Percentiles rank a stretch among this genome's conserved stretches.
These are phyloP conservation scores for Drosophila tripunctata DNA, from an alignment of 2,888 invertebrate species.

Conservation along the genomic window DNA sequence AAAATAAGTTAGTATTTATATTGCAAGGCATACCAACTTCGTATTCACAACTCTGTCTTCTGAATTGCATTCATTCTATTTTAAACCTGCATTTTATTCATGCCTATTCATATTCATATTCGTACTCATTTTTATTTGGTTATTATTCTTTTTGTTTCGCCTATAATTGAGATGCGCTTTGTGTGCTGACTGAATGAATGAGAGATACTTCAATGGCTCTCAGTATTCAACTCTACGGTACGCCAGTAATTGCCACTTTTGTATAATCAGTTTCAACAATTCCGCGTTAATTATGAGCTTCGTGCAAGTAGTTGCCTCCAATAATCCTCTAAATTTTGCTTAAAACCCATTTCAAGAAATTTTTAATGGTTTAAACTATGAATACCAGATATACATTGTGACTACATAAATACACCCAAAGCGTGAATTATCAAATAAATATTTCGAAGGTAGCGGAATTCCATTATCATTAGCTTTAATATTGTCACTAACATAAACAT, in stretches of 20 bases:
- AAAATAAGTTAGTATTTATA: too few relatives aligned
- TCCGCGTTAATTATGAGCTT: conserved; percentile 11
- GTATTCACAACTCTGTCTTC: neutral
- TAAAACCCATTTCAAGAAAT: neutral
- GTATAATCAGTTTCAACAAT: conserved; percentile 1
- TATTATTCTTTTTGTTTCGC: conserved; percentile 46
- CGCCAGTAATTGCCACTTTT: conserved; percentile 31
- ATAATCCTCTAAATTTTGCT: conserved; percentile 8
- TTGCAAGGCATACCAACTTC: neutral
- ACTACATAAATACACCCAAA: too few relatives aligned
- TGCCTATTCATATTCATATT: neutral
- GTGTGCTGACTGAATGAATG: conserved; percentile 30
- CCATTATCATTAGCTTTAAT: too few relatives aligned
- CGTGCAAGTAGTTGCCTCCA: neutral
- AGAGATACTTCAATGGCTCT: conserved; percentile 9
- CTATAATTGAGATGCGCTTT: conserved; percentile 55
- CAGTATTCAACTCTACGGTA: neutral
- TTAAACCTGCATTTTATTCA: conserved; percentile 3
- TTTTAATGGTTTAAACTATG: too few relatives aligned
- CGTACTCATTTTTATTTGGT: neutral
- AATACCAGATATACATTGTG: too few relatives aligned
- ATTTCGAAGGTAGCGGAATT: too few relatives aligned
- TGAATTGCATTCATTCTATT: conserved; percentile 1
- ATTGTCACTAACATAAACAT: too few relatives aligned
- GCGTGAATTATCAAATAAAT: too few relatives aligned